These are phyloP conservation scores for Phoenicopterus ruber DNA, from an alignment of 2,113 vertebrate species.

Conservation along the genomic window DNA sequence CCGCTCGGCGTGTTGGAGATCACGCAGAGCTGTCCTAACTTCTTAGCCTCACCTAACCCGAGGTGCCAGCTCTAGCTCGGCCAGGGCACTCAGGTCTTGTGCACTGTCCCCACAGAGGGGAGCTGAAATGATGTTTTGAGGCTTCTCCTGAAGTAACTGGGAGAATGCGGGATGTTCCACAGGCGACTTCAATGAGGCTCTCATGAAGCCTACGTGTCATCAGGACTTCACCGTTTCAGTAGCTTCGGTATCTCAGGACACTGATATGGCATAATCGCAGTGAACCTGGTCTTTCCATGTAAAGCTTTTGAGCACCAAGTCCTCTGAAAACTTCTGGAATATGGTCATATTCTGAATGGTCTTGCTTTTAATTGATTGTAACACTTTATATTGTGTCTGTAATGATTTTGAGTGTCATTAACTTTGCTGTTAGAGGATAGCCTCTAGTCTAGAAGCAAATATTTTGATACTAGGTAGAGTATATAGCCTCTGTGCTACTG, in stretches of 20 bases:
- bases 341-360: background rate
- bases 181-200: background rate
- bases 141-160: background rate
- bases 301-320: background rate
- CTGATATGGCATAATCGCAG: fast-evolving
- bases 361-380: background rate
- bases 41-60: background rate
- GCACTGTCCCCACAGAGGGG: fast-evolving
- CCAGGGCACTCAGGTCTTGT: background rate
- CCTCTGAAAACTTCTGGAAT: background rate
- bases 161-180: background rate
- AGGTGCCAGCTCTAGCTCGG: background rate
- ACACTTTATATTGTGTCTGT: background rate
- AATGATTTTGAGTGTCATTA: background rate
- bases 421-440: background rate
- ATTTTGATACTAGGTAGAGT: background rate
- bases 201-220: background rate
- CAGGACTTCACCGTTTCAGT: background rate
- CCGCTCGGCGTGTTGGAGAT: background rate
- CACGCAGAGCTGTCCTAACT: background rate
- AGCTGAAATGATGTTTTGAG: background rate
- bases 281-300: background rate
- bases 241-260: background rate
- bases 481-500: background rate
- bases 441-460: background rate